Evolutionary conservation across 2,888 invertebrate species (phyloP), one percentile per base, ranked within the genome.

Genomic region (Laspeyria flexula): DNA sequence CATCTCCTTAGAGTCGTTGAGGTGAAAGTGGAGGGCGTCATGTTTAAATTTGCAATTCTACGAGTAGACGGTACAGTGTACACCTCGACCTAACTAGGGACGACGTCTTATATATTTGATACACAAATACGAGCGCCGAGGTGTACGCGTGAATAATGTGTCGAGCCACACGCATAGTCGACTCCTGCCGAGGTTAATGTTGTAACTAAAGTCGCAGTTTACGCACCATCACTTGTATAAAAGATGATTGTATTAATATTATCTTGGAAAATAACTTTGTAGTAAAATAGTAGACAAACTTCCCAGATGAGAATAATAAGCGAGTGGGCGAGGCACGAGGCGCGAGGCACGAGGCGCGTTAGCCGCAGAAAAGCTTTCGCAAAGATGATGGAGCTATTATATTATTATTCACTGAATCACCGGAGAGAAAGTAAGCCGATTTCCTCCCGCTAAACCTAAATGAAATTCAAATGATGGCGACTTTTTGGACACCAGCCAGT

Each of bases 31-130:
- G 15, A 1, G 15, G 13, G 31, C 42, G 75, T 73, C 82, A 83
- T 81, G 83, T 83, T 79, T 85, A 85, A 83, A 86, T 86, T 85
- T 84, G 85, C 85, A 81, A 84, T 84, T 85, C 83, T 72, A 79
- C 70, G 42, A 44, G 49, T 62, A n/a, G n/a, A n/a, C n/a, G n/a
- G n/a, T n/a, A n/a, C n/a, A n/a, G n/a, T n/a, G n/a, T n/a, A 57
- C 66, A 43, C 66, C 70, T 25, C 66, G 69, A 56, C 66, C 69
- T 78, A 75, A 79, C 77, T 74, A 69, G 67, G 60, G 60, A 68
- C 60, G 67, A 60, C 69, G 61, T 56, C 66, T 60, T 68, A 61
- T 61, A 61, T 71, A 72, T 75, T 73, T 77, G 73, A 75, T 76
- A 77, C 70, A 75, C 73, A 74, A 72, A 74, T 70, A 69, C 71